These are phyloP conservation scores for Pipa parva DNA, from an alignment of 2,113 vertebrate species.

Conservation along the genomic window DNA sequence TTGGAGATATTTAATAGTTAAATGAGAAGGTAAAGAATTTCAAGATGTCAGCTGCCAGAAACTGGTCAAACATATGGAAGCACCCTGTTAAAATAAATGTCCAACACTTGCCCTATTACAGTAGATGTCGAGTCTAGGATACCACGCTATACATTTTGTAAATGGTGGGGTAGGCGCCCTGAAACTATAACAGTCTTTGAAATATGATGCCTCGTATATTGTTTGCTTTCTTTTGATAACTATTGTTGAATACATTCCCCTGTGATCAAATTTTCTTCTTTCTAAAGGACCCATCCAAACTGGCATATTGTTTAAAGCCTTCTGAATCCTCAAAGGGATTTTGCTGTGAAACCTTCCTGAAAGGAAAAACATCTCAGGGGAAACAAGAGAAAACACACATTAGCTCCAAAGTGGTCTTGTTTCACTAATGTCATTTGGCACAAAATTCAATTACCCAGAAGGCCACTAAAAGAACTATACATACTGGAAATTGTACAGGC, in stretches of 20 bases:
- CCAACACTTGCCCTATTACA: not conserved
- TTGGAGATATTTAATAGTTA: conserved; percentile 28
- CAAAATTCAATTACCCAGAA: too few relatives aligned
- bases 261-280: not conserved
- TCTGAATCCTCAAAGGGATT: not conserved
- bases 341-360: not conserved
- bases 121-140: not conserved
- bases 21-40: conserved; percentile 21
- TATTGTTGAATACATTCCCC: not conserved
- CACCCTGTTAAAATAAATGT: conserved; percentile 13
- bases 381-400: not conserved
- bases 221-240: not conserved
- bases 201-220: not conserved
- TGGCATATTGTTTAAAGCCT: not conserved
- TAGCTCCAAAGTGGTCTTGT: not conserved
- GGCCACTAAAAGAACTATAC: too few relatives aligned
- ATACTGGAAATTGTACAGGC: too few relatives aligned
- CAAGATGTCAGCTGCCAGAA: conserved; percentile 14
- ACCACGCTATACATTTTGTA: not conserved
- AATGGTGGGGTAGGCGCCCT: not conserved
- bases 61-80: conserved; percentile 25
- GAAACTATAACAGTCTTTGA: not conserved
- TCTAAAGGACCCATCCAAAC: not conserved
- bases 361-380: not conserved
- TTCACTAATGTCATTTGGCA: too few relatives aligned